A percentile compares a stretch with the other conserved stretches of the same genome.
phyloP scores from a whole-genome alignment of 1,140 invertebrate species.

The Neodiprion pinetum region DNA sequence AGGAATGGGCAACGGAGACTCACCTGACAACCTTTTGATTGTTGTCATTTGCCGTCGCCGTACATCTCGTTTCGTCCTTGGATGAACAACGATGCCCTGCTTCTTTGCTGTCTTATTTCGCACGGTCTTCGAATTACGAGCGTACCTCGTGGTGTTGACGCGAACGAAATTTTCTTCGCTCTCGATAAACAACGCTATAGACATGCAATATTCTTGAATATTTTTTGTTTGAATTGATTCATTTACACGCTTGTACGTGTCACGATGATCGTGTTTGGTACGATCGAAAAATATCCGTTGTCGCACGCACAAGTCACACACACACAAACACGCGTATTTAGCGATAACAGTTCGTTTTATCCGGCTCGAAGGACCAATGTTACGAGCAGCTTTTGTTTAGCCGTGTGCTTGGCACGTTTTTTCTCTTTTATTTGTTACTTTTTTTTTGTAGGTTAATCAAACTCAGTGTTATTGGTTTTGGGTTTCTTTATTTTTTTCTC shows the following conservation, averaged over 20 bases:
- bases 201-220: too few species aligned
- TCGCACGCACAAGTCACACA: conserved; percentile 13
- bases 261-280: not conserved
- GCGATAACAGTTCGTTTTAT: not conserved
- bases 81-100: not conserved
- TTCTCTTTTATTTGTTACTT: not conserved
- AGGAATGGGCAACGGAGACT: conserved; percentile 13
- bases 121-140: not conserved
- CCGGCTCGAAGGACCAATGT: conserved; percentile 9
- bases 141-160: not conserved
- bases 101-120: not conserved
- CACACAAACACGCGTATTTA: not conserved
- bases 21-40: not conserved
- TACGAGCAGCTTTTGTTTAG: conserved; percentile 6
- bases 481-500: too few species aligned
- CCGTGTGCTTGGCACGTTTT: conserved; percentile 10
- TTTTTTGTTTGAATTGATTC: too few species aligned
- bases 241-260: not conserved
- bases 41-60: not conserved
- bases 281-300: conserved; percentile 1
- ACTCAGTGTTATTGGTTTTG: too few species aligned
- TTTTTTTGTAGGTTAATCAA: too few species aligned
- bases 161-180: not conserved
- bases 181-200: not conserved
- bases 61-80: conserved; percentile 3